Conservation (phyloP, 2,797 vertebrate genomes). For the Alectoris magna region DNA sequence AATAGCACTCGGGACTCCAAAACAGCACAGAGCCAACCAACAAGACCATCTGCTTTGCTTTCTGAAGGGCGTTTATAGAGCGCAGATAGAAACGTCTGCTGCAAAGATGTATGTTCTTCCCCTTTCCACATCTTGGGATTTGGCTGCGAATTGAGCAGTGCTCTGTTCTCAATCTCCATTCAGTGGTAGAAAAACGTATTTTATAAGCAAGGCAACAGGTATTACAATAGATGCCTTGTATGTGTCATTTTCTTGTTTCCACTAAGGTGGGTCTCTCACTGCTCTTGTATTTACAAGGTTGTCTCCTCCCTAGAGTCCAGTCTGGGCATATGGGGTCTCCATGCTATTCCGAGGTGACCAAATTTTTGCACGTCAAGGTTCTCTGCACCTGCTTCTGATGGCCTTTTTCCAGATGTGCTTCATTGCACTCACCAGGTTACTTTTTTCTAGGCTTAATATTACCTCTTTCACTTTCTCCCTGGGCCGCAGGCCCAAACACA, state of each 20-base stretch:
- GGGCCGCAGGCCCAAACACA: not conserved
- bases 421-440: not conserved
- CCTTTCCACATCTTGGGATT: not conserved
- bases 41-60: not conserved
- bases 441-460: not conserved
- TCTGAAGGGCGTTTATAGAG: not conserved
- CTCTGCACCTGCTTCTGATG: not conserved
- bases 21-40: not conserved
- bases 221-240: not conserved
- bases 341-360: not conserved
- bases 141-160: not conserved
- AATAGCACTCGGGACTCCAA: not conserved
- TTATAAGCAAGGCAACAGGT: not conserved
- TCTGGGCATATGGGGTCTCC: not conserved
- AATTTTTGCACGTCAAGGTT: not conserved
- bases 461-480: not conserved
- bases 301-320: not conserved
- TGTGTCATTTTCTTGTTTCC: not conserved
- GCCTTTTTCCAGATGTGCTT: not conserved
- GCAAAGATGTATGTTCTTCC: not conserved
- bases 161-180: not conserved
- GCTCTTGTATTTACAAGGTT: not conserved
- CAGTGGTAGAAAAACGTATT: not conserved
- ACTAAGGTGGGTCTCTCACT: accelerated
- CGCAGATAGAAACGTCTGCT: not conserved